Evolutionary conservation across 2,888 invertebrate species (phyloP), one percentile per base, ranked within the genome.

Genomic region (Drosophila lutescens): DNA sequence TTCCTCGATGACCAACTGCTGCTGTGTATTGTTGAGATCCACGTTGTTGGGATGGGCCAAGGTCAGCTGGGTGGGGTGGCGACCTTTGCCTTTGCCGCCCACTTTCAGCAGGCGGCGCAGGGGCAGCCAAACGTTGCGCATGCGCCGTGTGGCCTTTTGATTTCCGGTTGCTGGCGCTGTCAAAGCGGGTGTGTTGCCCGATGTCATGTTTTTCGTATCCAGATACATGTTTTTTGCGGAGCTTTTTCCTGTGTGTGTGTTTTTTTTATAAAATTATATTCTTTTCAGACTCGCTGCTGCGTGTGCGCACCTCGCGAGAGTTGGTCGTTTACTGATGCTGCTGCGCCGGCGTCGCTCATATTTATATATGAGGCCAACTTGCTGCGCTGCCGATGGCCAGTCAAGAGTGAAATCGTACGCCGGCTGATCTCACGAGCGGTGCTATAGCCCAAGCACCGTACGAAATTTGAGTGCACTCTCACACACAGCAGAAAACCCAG

Each of bases 291-390:
- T 30, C 30, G 30, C 30, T 30, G 30, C 30, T 30, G 89, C 89
- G 87, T 86, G 80, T 91, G 90, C 88, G 87, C 77, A 83, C 88
- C 80, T 86, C 81, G 83, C 83, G 88, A 90, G 88, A 86, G 87
- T 87, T 88, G 87, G 74, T 87, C 82, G 80, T 87, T 88, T 86
- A 91, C 91, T 91, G 92, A 91, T 91, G 91, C 90, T 91, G 91
- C 84, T 90, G 85, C 85, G 80, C 77, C 84, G 78, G 79, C 84
- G 89, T 79, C 88, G 83, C 90, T 89, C 89, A 87, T 86, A 91
- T 91, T 91, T 91, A 91, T 91, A 91, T 86, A 85, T 88, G 79
- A 78, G 78, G 62, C 78, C 71, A 77, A 71, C 73, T 73, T 73
- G 89, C 87, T 70, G 79, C 79, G 76, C 86, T 79, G 80, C 78